A percentile compares a stretch with the other conserved stretches of the same genome.
phyloP scores from a whole-genome alignment of 64 coral and sea anemone genomes.

The Dendronephthya gigantea region DNA sequence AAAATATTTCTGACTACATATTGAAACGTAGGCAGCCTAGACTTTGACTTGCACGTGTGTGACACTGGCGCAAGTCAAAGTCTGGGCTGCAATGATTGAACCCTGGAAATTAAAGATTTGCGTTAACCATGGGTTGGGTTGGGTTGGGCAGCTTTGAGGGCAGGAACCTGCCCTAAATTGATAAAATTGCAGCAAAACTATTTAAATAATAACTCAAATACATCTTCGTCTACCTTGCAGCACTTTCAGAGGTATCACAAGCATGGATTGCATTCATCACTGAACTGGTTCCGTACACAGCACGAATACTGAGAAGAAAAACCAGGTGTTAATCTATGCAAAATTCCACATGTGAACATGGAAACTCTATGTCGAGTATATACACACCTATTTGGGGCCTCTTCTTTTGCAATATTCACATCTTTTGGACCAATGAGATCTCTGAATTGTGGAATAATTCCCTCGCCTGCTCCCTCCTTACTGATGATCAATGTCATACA shows the following conservation, averaged over 20 bases:
- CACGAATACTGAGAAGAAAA: slow-evolving; percentile 55
- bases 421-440: slow-evolving; percentile 24
- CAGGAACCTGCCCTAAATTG: too few species aligned
- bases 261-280: slow-evolving; percentile 97
- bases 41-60: too few species aligned
- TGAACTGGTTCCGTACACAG: slow-evolving; percentile 89
- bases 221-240: slow-evolving; percentile 55
- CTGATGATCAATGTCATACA: slow-evolving; percentile 14
- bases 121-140: too few species aligned
- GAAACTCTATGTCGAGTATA: too few species aligned
- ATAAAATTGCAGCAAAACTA: too few species aligned
- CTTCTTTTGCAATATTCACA: not conserved
- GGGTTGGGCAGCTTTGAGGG: too few species aligned
- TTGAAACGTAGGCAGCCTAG: too few species aligned
- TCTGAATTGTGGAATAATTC: not conserved
- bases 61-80: too few species aligned
- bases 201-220: too few species aligned
- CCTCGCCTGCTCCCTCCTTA: not conserved
- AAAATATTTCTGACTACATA: too few species aligned
- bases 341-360: not conserved
- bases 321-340: not conserved
- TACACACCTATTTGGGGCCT: not conserved
- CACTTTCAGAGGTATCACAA: slow-evolving; percentile 89
- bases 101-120: too few species aligned
- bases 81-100: too few species aligned